Evolutionary conservation across 2,797 vertebrate species (phyloP), one percentile per base, ranked within the genome.

Genomic region (Toxotes lorentzi): DNA sequence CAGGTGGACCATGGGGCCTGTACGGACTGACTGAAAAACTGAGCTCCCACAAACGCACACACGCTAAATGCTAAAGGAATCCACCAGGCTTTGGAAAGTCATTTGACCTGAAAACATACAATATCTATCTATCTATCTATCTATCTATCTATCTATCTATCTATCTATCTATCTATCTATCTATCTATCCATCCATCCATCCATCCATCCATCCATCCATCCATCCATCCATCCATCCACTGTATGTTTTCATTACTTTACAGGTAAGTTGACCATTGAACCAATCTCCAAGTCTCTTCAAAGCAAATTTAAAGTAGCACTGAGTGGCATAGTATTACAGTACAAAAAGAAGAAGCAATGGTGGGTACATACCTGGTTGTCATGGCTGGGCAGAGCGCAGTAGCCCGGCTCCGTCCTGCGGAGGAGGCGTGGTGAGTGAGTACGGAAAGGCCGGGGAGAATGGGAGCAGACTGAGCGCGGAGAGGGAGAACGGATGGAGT

Each of bases 381-480:
- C 95, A 0, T 93, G 89, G 73, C 89, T 93, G 43, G 95, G 94
- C 81, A 95, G 89, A 82, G 92, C 78, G 17, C 89, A 90, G 90
- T 96, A 95, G 62, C 93, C 94, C 10, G 87, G 89, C 84, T 95
- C 95, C 2, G 81, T 83, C 82, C 93, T 86, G 78, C 59, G 86
- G 79, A 93, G 92, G 79, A 94, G 77, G 53, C 90, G 78, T 2
- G 95, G 94, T 0, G 95, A 95, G 65, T 94, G 94, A 16, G 94
- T 77, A 14, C 87, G 90, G 91, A 94, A 92, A 73, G 94, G 94
- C 10, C 90, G 87, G 0, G 95, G 92, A 40, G 95, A 95, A 63
- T 93, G 94, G 57, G 95, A 95, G 73, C 92, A 94, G 16, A 94
- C 78, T 38, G 95, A 95, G 11, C 90, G 92, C 6, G 94, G 93